Percentiles rank a stretch among this genome's conserved stretches.
These are phyloP conservation scores for Vipera latastei DNA, from an alignment of 2,797 vertebrate genomes.

Conservation along the genomic window DNA sequence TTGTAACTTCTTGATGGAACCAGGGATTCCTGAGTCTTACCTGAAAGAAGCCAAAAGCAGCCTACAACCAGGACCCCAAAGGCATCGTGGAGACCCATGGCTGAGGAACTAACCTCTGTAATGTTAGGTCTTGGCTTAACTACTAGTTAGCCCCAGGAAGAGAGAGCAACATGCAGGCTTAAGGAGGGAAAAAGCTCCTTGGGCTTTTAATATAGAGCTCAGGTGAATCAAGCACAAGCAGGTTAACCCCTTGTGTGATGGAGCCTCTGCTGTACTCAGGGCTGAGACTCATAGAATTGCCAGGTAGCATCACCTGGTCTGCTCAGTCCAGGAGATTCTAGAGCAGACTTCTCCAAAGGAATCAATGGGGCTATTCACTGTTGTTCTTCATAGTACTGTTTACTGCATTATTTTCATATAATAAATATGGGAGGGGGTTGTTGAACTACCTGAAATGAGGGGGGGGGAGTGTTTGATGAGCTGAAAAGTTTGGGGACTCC, in stretches of 20 bases:
- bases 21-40: background rate
- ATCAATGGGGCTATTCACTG: background rate
- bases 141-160: background rate
- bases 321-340: background rate
- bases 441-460: background rate
- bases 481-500: background rate
- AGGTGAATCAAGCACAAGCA: background rate
- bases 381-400: background rate
- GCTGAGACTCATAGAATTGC: background rate
- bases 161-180: fast-evolving
- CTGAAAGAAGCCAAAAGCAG: background rate
- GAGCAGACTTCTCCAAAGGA: background rate
- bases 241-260: conserved; percentile 11
- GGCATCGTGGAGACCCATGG: background rate
- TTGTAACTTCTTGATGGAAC: background rate
- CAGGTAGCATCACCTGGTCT: background rate
- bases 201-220: background rate
- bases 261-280: background rate
- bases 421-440: background rate
- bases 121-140: background rate
- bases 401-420: background rate
- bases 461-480: background rate
- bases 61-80: background rate
- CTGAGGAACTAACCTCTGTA: background rate
- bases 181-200: fast-evolving